Percentiles rank a stretch among this genome's conserved stretches.
These are phyloP conservation scores for Parazoanthus darwini DNA, from an alignment of 92 coral and sea anemone genomes.

Conservation along the genomic window DNA sequence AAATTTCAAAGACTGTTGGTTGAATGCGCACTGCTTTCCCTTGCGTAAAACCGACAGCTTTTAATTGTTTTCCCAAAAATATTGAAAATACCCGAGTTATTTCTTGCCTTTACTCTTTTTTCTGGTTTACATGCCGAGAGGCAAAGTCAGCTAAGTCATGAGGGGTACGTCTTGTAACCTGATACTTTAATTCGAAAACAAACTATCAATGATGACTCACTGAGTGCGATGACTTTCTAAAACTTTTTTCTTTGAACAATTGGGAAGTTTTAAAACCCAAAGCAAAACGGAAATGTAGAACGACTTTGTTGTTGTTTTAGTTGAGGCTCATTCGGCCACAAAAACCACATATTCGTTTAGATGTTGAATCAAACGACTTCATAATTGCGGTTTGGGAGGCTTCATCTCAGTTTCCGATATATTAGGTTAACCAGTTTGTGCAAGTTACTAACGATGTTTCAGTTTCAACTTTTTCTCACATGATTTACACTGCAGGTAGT, in stretches of 20 bases:
- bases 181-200: too few species aligned
- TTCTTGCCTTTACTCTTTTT: too few species aligned
- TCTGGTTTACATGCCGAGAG: too few species aligned
- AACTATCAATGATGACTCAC: not conserved
- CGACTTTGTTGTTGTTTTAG: not conserved
- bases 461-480: too few species aligned
- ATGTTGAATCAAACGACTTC: not conserved
- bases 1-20: not conserved
- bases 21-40: not conserved
- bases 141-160: too few species aligned
- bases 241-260: not conserved
- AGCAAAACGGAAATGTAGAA: not conserved
- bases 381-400: not conserved
- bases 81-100: not conserved
- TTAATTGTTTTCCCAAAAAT: too few species aligned
- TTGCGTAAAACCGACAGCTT: not conserved
- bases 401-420: not conserved
- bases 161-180: too few species aligned
- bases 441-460: not conserved
- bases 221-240: not conserved
- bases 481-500: not conserved
- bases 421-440: not conserved
- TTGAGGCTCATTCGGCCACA: not conserved
- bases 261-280: not conserved
- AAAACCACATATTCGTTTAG: not conserved